Evolutionary conservation across 2,888 invertebrate species (phyloP).

Genomic region (Drosophila anomalata): DNA sequence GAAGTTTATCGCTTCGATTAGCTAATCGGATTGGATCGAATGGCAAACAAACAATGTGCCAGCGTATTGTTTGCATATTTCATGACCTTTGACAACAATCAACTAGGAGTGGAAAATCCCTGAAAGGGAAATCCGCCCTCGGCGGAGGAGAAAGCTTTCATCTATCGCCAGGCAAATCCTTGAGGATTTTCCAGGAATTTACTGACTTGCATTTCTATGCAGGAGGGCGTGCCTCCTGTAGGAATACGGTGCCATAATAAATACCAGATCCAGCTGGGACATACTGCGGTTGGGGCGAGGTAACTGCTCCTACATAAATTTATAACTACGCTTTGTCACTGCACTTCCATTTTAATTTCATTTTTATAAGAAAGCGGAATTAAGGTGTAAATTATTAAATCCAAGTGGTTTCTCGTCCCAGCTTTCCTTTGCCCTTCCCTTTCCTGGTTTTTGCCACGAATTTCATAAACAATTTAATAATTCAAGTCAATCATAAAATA

Average conservation of each 20-base stretch:
- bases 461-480: no score
- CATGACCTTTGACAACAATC: slow-evolving; percentile 51
- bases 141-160: slow-evolving; percentile 57
- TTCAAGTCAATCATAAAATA: no score
- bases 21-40: slow-evolving; percentile 57
- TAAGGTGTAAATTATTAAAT: neutral
- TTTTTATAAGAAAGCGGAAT: neutral
- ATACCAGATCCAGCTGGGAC: slow-evolving; percentile 39
- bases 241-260: slow-evolving; percentile 51
- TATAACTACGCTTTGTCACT: neutral
- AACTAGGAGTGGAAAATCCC: slow-evolving; percentile 41
- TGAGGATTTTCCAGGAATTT: slow-evolving; percentile 61
- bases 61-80: slow-evolving; percentile 55
- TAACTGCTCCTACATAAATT: neutral
- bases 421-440: no score
- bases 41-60: slow-evolving; percentile 35
- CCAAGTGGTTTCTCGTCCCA: no score
- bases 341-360: neutral
- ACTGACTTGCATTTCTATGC: slow-evolving; percentile 73
- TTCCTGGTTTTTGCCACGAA: no score
- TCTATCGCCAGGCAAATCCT: slow-evolving; percentile 68
- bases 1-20: slow-evolving; percentile 56
- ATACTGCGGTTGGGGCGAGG: slow-evolving; percentile 10
- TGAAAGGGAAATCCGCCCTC: slow-evolving; percentile 56
- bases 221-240: slow-evolving; percentile 23